These are phyloP conservation scores for Tetranychus piercei DNA, from an alignment of 2,888 invertebrate genomes.

Conservation along the genomic window DNA sequence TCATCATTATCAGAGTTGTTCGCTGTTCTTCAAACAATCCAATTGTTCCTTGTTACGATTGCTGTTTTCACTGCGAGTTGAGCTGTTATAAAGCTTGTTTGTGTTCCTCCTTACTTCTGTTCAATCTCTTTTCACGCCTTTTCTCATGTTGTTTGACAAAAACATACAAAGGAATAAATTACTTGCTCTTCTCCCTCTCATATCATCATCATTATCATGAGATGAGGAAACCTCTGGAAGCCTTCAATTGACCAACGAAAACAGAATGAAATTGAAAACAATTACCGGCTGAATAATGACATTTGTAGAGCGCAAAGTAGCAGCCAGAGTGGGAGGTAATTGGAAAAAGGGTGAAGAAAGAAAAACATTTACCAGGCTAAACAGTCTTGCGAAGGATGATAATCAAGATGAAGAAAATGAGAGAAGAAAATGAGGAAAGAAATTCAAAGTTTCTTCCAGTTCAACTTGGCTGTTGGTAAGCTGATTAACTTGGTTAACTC, in stretches of 20 bases:
- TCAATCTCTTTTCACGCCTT: not conserved
- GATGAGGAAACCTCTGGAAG: too few species aligned
- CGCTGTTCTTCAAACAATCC: too few species aligned
- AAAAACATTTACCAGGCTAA: too few species aligned
- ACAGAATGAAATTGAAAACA: not conserved
- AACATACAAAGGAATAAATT: not conserved
- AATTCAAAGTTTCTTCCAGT: too few species aligned
- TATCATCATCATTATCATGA: not conserved
- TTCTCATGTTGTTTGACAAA: not conserved
- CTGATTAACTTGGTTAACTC: too few species aligned
- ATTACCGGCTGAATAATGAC: not conserved
- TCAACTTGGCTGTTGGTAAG: too few species aligned
- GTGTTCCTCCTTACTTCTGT: not conserved
- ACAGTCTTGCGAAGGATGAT: too few species aligned
- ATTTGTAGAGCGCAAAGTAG: not conserved
- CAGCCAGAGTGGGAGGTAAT: too few species aligned
- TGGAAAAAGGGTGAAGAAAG: too few species aligned
- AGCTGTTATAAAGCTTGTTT: not conserved
- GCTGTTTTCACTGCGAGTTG: not conserved
- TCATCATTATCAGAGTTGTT: not conserved
- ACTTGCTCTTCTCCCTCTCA: not conserved
- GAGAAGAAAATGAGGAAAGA: too few species aligned
- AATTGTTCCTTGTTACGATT: not conserved
- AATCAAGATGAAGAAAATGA: too few species aligned
- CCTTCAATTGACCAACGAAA: not conserved